Percentiles rank a stretch among this genome's conserved stretches.
phyloP scores from a whole-genome alignment of 2,797 vertebrate genomes.

The Gymnopithys bicolor region DNA sequence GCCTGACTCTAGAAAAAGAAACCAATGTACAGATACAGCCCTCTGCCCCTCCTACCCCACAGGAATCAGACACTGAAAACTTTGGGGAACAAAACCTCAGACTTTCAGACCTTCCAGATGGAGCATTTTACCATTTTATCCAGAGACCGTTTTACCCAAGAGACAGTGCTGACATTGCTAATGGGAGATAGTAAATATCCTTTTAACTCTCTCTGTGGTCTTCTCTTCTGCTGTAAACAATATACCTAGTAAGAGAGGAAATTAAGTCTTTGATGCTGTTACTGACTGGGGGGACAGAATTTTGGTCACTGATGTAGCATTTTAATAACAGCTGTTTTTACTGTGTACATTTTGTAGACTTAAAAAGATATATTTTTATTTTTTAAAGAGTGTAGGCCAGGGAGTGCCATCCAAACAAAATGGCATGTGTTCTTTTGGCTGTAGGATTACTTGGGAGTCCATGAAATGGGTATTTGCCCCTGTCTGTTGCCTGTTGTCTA shows the following conservation, averaged over 20 bases:
- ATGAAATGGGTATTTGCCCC: background rate
- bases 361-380: background rate
- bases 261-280: conserved; percentile 21
- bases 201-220: conserved; percentile 50
- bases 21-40: background rate
- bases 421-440: background rate
- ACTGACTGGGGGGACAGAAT: background rate
- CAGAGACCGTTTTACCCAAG: background rate
- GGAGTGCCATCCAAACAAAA: background rate
- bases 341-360: background rate
- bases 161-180: conserved; percentile 11
- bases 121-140: background rate
- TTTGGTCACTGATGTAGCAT: background rate
- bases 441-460: background rate
- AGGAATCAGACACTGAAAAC: background rate
- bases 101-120: conserved; percentile 20
- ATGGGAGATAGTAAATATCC: conserved; percentile 16
- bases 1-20: background rate
- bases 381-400: background rate
- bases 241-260: background rate
- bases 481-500: background rate
- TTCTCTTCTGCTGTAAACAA: conserved; percentile 16
- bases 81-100: background rate
- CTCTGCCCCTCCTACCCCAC: background rate
- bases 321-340: background rate